Base-by-base conservation (phyloP, 2,113 vertebrate species). In the Cephalopholis sonnerati region DNA sequence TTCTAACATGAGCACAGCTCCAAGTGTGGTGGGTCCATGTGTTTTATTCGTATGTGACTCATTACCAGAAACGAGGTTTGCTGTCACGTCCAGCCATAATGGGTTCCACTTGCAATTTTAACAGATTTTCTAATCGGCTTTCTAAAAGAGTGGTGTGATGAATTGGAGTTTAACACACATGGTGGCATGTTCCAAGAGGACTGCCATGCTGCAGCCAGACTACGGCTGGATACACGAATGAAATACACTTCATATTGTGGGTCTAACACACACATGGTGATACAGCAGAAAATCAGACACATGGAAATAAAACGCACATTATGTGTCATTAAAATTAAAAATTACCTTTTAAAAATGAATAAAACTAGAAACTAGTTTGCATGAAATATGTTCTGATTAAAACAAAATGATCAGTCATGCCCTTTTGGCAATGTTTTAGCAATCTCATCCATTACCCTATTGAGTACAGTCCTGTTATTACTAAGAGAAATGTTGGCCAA, bases 51-150 rank as follows among this genome's bases (percentile, higher is more conserved):
- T 61, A 72, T 85, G 51, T 80, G 83, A 82, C 48, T 84, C 80
- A 81, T 87, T 79, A 88, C 59, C 65, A 67, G 44, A 79, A 78
- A 83, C 17, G 61, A 66, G 72, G 67, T 82, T 75, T 86, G 86
- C 3, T 76, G 83, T 75, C 76, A 44, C 18, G 13, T 84, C 57
- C 36, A 36, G 69, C 69, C 83, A 62, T 83, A 83, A 86, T 84
- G 50, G 66, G 25, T 83, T 83, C 79, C 80, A 86, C 87, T 92
- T 69, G 65, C 32, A 82, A 66, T 81, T 88, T 77, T 85, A 85
- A 65, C 76, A 66, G 82, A 77, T 90, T 87, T 75, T 62, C 62
- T 62, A 74, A 85, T 85, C 58, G 27, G 22, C 59, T 65, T 70
- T 80, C 7, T 67, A 41, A 79, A 77, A 51, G 55, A 50, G 36